Conservation (phyloP, 2,797 vertebrate genomes). For the Craterocephalus amniculus region DNA sequence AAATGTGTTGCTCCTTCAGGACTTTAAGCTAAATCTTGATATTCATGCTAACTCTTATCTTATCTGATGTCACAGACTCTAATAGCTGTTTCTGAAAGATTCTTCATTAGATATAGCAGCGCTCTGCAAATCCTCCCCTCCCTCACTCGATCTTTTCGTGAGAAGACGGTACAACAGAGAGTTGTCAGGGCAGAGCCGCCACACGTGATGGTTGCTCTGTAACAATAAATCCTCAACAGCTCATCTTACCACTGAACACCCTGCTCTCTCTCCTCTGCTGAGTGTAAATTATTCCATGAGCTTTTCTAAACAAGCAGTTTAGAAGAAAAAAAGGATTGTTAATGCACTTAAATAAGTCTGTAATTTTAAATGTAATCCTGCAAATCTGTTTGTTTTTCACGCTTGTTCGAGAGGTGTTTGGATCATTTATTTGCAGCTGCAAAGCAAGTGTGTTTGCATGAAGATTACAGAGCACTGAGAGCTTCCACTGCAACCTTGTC, state of each 20-base stretch:
- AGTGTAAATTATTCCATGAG: slow-evolving; percentile 12
- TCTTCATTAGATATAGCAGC: slow-evolving; percentile 53
- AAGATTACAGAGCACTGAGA: slow-evolving; percentile 63
- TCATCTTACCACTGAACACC: slow-evolving; percentile 71
- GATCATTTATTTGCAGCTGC: slow-evolving; percentile 2
- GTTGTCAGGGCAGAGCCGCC: slow-evolving; percentile 74
- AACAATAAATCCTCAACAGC: slow-evolving; percentile 76
- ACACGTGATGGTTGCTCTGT: slow-evolving; percentile 66
- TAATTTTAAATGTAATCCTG: not conserved
- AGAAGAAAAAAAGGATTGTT: not conserved
- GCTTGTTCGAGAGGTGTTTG: not conserved
- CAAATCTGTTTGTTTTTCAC: not conserved
- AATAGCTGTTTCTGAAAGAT: slow-evolving; percentile 67
- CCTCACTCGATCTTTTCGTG: slow-evolving; percentile 71
- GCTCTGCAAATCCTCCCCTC: slow-evolving; percentile 56
- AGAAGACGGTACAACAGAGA: slow-evolving; percentile 74
- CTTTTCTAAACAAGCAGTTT: slow-evolving; percentile 17
- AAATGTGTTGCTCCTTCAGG: not conserved
- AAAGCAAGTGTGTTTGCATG: slow-evolving; percentile 24
- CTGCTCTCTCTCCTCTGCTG: slow-evolving; percentile 28
- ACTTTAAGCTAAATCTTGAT: slow-evolving; percentile 45
- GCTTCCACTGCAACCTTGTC: slow-evolving; percentile 66
- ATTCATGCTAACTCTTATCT: slow-evolving; percentile 13
- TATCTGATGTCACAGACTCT: slow-evolving; percentile 61
- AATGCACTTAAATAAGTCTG: not conserved